Conservation (phyloP, 2,113 vertebrate genomes). For the Xerus inauris region DNA sequence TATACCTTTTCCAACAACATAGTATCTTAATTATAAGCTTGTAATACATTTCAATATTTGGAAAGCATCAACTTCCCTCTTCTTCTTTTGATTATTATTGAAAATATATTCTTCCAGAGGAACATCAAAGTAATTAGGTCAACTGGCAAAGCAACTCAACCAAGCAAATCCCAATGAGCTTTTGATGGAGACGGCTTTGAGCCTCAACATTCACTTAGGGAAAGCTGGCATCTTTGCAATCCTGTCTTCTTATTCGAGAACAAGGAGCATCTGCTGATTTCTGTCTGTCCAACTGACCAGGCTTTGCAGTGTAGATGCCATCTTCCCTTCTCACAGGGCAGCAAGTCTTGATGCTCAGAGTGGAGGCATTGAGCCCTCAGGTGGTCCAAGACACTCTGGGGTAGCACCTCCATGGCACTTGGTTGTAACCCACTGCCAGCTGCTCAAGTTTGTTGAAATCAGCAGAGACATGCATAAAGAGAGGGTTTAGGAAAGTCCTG, state of each 20-base stretch:
- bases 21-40: not conserved
- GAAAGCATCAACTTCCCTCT: not conserved
- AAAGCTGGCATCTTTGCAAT: not conserved
- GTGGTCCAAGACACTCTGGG: not conserved
- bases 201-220: not conserved
- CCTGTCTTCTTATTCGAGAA: not conserved
- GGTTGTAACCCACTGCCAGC: not conserved
- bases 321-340: not conserved
- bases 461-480: not conserved
- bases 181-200: not conserved
- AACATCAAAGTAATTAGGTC: slow-evolving; percentile 37
- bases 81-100: not conserved
- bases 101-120: not conserved
- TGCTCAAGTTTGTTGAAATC: not conserved
- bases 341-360: not conserved
- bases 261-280: not conserved
- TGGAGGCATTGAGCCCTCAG: not conserved
- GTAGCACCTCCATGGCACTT: not conserved
- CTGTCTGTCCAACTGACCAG: not conserved
- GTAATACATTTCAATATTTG: not conserved
- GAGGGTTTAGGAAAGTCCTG: not conserved
- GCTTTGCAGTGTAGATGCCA: not conserved
- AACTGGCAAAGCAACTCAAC: not conserved
- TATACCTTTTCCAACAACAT: not conserved
- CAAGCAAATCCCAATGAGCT: not conserved